Conservation (phyloP, 2,113 vertebrate species). For the Colinus virginianus region DNA sequence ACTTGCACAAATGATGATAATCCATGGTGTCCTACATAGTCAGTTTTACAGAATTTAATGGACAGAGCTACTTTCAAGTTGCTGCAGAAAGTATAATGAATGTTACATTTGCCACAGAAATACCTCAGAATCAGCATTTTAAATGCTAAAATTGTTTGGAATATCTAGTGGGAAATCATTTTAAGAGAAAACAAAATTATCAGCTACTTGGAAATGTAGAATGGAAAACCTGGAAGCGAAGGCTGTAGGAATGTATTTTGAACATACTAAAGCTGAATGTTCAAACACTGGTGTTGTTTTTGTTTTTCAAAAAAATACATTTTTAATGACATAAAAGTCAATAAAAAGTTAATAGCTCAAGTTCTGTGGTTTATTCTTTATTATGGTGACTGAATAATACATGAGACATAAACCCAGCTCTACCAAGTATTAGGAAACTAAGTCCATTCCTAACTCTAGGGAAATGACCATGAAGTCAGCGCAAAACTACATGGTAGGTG, state of each 20-base stretch:
- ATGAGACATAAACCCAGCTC: background rate
- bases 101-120: background rate
- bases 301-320: background rate
- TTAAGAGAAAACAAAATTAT: slow-evolving; percentile 12
- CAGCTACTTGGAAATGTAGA: slow-evolving; percentile 21
- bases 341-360: background rate
- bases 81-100: background rate
- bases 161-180: background rate
- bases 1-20: background rate
- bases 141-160: slow-evolving; percentile 44
- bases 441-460: background rate
- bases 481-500: background rate
- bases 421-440: background rate
- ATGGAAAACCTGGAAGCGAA: slow-evolving; percentile 3
- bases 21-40: background rate
- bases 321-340: background rate
- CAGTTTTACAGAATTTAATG: background rate
- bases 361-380: slow-evolving; percentile 48
- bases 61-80: background rate
- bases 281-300: background rate
- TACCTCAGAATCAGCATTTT: slow-evolving; percentile 30
- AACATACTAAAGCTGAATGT: background rate
- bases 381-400: slow-evolving; percentile 37
- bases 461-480: background rate
- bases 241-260: background rate